phyloP scores from a whole-genome alignment of 2,797 vertebrate species.

The Saxicola maurus region DNA sequence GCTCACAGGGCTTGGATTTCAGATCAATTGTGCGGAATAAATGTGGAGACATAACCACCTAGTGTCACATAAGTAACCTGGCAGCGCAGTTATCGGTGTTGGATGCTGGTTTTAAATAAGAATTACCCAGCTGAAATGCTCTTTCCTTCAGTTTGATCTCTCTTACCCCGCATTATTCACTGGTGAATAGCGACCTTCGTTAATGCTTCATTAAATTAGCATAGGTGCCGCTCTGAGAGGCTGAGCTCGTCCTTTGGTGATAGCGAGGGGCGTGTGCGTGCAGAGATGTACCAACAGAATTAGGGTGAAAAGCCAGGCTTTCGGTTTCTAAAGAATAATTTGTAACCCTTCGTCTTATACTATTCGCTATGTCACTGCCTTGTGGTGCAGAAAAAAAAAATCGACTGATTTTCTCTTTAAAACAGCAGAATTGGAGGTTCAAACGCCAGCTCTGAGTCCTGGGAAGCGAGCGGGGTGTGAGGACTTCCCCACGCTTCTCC shows the following conservation, averaged over 20 bases:
- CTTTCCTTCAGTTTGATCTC: neutral
- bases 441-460: neutral
- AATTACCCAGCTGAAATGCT: neutral
- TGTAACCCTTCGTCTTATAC: neutral
- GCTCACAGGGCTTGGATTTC: neutral
- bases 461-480: neutral
- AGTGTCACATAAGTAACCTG: neutral
- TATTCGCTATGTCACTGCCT: neutral
- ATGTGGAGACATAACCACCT: conserved; percentile 6
- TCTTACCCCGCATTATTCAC: neutral
- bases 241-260: conserved; percentile 10
- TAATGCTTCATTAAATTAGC: conserved; percentile 46
- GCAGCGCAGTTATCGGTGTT: neutral
- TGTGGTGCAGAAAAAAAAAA: neutral
- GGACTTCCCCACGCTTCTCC: neutral
- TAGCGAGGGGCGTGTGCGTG: neutral
- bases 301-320: neutral
- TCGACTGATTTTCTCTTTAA: neutral
- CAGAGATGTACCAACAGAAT: neutral
- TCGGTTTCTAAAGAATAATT: neutral
- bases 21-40: neutral
- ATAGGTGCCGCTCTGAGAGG: conserved; percentile 8
- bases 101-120: neutral
- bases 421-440: neutral
- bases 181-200: conserved; percentile 35